Base-by-base conservation (phyloP, 2,888 invertebrate genomes). In the Apoda limacodes region DNA sequence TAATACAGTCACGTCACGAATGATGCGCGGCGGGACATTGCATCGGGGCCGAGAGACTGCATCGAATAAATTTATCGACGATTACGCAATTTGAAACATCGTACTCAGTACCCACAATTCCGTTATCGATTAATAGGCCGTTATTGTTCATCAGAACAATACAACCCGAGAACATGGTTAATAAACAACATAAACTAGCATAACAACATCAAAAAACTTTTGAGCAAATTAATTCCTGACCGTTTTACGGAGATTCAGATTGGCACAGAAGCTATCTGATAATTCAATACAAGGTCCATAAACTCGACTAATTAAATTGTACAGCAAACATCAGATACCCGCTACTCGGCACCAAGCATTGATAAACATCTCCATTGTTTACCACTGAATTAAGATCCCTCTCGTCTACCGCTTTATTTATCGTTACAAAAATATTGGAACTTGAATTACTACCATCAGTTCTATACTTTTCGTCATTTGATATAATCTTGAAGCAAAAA, bases 311-410 rank as follows among this genome's bases (percentile, higher is more conserved):
- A 75, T 76, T 75, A 75, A 76, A 75, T 70, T 67, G 72, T 71
- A 66, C 57, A 52, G 45, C 51, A 60, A 60, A 55, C 60, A 66
- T 68, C 66, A 66, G 56, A 60, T 56, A 58, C 39, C 37, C 26
- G 45, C 62, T 56, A 51, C 53, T 43, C 28, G 50, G 47, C 50
- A 46, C 49, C 54, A 46, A 46, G 51, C 50, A 34, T 43, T 63
- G 74, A 76, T 71, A 60, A 66, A 60, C 63, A 78, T 78, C 78
- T 65, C 65, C 62, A 76, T 78, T 78, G 75, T 78, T 68, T 65
- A 60, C 59, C 51, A 52, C 55, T 70, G 67, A 72, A 75, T 71
- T 68, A 71, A 69, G 64, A 59, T 62, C 51, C 49, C 46, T 48
- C 50, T 52, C 53, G 60, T 63, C 60, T 62, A 66, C 60, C 56